Conservation (phyloP, 2,888 invertebrate genomes). For the Heterodera filipjevi region DNA sequence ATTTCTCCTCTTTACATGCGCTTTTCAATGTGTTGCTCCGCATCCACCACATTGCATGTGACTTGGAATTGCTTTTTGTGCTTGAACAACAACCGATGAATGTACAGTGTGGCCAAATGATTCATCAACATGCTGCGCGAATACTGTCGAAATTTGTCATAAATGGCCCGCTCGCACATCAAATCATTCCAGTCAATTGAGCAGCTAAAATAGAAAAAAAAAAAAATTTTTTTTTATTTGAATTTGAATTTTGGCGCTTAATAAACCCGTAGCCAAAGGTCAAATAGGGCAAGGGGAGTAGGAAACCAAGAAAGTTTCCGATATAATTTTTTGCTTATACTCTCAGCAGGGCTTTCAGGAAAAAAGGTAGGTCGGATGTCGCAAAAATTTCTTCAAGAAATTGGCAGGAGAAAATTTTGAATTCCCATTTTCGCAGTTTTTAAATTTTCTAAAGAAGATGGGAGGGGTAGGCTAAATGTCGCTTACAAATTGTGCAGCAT, state of each 20-base stretch:
- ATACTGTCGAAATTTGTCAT: conserved; percentile 64
- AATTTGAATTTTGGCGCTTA: neutral
- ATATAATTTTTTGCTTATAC: too few species aligned
- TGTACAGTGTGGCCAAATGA: conserved; percentile 59
- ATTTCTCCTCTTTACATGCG: neutral
- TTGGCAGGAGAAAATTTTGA: too few species aligned
- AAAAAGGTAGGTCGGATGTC: too few species aligned
- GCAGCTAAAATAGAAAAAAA: conserved; percentile 30
- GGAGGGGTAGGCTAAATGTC: too few species aligned
- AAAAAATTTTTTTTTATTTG: neutral
- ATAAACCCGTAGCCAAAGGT: too few species aligned
- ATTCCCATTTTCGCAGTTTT: too few species aligned
- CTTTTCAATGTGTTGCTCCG: conserved; percentile 22
- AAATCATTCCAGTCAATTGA: conserved; percentile 56
- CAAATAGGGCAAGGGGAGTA: too few species aligned
- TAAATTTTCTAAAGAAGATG: too few species aligned
- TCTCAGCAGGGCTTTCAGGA: too few species aligned
- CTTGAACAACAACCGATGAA: conserved; percentile 51
- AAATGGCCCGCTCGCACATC: conserved; percentile 52
- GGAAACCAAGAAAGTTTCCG: too few species aligned
- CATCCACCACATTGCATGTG: conserved; percentile 38
- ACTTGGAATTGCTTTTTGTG: conserved; percentile 43
- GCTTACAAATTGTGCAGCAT: conserved; percentile 61
- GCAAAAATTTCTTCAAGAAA: too few species aligned
- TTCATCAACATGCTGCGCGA: conserved; percentile 63